Evolutionary conservation across 2,797 vertebrate species (phyloP), one percentile per base, ranked within the genome.

Genomic region (Glyptemys insculpta): DNA sequence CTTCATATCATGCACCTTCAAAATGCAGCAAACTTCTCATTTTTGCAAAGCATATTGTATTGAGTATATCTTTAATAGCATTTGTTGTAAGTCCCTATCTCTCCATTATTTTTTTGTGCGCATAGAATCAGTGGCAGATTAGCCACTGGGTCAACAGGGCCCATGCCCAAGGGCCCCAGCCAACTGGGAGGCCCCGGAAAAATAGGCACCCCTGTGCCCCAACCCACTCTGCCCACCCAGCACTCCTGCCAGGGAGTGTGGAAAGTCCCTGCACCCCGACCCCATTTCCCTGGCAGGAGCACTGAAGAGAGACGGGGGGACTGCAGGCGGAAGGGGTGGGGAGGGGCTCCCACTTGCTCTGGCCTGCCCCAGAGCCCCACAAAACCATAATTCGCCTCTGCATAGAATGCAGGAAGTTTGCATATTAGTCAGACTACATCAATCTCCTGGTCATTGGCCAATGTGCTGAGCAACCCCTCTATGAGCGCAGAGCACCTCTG

Each of bases 391-490:
- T 25, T 23, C 78, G 6, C 56, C 88, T 12, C 5, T 25, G 14
- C 11, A 53, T 14, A 57, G 7, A 84, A 1, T 5, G 5, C 1
- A 53, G 27, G 14, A 37, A 37, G 18, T 72, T 72, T 72, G 37
- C 37, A 72, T 72, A 37, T 72, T 41, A 37, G n/a, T 12, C 21
- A 23, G 37, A 72, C 19, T 23, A 41, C 18, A 41, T 72, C n/a
- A 34, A 72, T 72, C 37, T 41, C 65, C 47, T 65, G 6, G 5
- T 23, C 21, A 72, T 11, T 19, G 11, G 19, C 4, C 16, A n/a
- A 80, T 0, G 0, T 14, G 1, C 27, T 34, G 34, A 68, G 18
- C 62, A n/a, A 8, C 34, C n/a, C 62, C 34, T 62, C 34, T 19
- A 12, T 41, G 65, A 85, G 27, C 5, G 81, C 18, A 49, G 27